Conservation (phyloP, 1,140 invertebrate species). For the Cotesia vestalis region DNA sequence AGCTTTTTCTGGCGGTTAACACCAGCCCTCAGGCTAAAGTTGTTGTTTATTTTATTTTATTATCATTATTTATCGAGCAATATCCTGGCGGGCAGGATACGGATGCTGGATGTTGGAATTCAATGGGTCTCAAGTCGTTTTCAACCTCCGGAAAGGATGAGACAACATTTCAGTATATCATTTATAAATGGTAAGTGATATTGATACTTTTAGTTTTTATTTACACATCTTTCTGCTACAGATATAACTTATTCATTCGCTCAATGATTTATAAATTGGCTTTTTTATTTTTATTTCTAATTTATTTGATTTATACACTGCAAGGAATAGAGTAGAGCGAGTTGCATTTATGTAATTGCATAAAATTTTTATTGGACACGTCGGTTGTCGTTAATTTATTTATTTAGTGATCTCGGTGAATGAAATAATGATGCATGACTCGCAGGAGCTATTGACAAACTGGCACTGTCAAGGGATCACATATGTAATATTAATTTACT, state of each 20-base stretch:
- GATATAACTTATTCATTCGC: not conserved
- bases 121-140: slow-evolving; percentile 23
- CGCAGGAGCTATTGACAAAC: slow-evolving; percentile 1
- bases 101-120: slow-evolving; percentile 18
- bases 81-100: slow-evolving; percentile 18
- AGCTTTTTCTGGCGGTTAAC: too few species aligned
- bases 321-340: too few species aligned
- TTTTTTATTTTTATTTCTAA: not conserved
- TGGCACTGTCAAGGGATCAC: not conserved
- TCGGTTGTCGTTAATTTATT: too few species aligned
- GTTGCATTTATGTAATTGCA: too few species aligned
- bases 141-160: slow-evolving; percentile 12
- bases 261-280: not conserved
- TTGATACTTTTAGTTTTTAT: not conserved
- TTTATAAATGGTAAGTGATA: slow-evolving; percentile 4
- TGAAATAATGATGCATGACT: too few species aligned
- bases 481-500: not conserved
- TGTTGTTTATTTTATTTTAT: slow-evolving; percentile 16
- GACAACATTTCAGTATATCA: not conserved
- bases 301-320: too few species aligned
- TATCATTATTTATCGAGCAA: not conserved
- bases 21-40: not conserved
- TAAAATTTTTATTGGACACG: too few species aligned
- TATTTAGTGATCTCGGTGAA: too few species aligned
- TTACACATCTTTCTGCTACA: not conserved